A percentile compares a stretch with the other conserved stretches of the same genome.
These are phyloP conservation scores for Lycopodina hypogea DNA, from an alignment of 37 sponge, comb jelly and placozoan genomes.

Conservation along the genomic window DNA sequence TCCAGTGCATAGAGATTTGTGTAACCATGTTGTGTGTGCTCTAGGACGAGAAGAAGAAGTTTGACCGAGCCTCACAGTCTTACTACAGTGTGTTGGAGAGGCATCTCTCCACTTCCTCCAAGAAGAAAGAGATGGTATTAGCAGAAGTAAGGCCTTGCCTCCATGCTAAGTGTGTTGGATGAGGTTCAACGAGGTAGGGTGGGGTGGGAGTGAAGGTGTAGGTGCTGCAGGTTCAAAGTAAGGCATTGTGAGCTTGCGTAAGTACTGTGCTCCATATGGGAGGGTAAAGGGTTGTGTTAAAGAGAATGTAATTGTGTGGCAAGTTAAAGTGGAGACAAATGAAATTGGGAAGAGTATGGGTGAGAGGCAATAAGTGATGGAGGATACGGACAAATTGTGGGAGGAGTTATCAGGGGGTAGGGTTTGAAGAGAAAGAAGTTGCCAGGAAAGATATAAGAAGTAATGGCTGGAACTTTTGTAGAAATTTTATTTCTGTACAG, in stretches of 20 bases:
- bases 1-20: neutral
- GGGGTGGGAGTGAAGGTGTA: neutral
- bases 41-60: constrained; percentile 79
- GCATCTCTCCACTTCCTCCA: constrained; percentile 28
- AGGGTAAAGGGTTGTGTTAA: too few species aligned
- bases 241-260: neutral
- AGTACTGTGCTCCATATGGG: too few species aligned
- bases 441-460: too few species aligned
- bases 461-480: too few species aligned
- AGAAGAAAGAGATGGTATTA: constrained; percentile 51
- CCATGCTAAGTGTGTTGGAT: neutral
- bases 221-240: neutral
- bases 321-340: too few species aligned
- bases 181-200: neutral
- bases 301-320: too few species aligned
- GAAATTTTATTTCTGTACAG: too few species aligned
- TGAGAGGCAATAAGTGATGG: too few species aligned
- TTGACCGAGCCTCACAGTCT: constrained; percentile 62
- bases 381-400: too few species aligned
- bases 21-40: neutral
- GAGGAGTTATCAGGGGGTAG: too few species aligned
- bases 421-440: too few species aligned
- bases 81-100: constrained; percentile 67
- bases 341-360: too few species aligned
- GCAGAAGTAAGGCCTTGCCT: constrained; percentile 21